phyloP scores from a whole-genome alignment of 2,797 vertebrate genomes.

The Cirrhinus molitorella region DNA sequence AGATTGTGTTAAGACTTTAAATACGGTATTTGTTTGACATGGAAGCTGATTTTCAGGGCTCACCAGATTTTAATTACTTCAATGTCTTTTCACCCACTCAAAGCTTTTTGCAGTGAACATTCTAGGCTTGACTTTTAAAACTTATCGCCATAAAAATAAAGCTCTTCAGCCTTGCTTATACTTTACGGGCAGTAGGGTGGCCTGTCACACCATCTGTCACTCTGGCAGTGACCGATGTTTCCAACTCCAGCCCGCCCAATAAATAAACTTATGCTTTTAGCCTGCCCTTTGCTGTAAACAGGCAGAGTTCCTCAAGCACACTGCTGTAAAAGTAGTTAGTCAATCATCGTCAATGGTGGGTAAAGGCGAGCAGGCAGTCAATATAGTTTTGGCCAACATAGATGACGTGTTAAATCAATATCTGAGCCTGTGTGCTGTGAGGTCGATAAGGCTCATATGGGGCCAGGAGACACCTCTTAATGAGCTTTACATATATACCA shows the following conservation, averaged over 20 bases:
- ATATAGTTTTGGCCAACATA: background rate
- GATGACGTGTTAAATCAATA: slow-evolving; percentile 35
- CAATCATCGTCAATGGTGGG: background rate
- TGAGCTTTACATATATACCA: slow-evolving; percentile 54
- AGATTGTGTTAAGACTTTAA: slow-evolving; percentile 30
- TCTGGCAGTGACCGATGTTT: slow-evolving; percentile 67
- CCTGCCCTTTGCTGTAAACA: slow-evolving; percentile 20
- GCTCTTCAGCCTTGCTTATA: slow-evolving; percentile 70
- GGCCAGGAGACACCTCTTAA: slow-evolving; percentile 46
- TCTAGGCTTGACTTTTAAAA: slow-evolving; percentile 76
- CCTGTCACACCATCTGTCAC: slow-evolving; percentile 55
- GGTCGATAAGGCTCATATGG: slow-evolving; percentile 44
- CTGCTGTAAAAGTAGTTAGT: slow-evolving; percentile 34
- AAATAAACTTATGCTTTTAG: slow-evolving; percentile 71
- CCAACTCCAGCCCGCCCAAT: slow-evolving; percentile 60
- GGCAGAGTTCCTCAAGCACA: slow-evolving; percentile 8
- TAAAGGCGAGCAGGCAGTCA: slow-evolving; percentile 16
- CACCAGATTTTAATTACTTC: slow-evolving; percentile 78
- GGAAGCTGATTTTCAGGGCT: slow-evolving; percentile 64
- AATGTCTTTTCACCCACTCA: slow-evolving; percentile 71
- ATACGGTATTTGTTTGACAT: slow-evolving; percentile 61
- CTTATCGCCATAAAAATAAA: slow-evolving; percentile 77
- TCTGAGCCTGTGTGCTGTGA: slow-evolving; percentile 22
- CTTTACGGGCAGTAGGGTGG: slow-evolving; percentile 70
- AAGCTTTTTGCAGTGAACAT: slow-evolving; percentile 67